Conservation (phyloP, 2,113 vertebrate genomes). For the Raphicerus campestris region DNA sequence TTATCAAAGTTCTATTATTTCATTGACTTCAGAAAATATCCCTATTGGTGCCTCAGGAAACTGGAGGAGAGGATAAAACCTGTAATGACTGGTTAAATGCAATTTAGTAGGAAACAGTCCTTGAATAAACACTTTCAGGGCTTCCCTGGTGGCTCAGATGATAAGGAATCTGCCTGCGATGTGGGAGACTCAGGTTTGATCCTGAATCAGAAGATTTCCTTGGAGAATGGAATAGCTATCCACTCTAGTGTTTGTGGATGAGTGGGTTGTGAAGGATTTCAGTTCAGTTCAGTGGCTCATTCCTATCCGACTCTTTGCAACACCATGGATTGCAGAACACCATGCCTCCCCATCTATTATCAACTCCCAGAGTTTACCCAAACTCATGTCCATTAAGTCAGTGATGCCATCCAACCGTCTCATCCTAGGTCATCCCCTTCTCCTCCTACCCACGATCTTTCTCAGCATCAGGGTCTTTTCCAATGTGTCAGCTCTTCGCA, state of each 20-base stretch:
- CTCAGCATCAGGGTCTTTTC: background rate
- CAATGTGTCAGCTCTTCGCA: background rate
- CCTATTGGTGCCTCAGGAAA: background rate
- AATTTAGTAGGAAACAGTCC: background rate
- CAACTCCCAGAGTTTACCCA: background rate
- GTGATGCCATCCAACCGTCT: background rate
- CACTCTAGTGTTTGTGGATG: background rate
- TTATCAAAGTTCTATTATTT: background rate
- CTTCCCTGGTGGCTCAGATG: background rate
- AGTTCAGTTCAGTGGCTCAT: background rate
- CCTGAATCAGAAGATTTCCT: background rate
- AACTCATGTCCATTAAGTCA: background rate
- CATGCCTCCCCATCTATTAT: background rate
- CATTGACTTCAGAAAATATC: background rate
- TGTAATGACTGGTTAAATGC: background rate
- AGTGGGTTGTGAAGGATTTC: background rate
- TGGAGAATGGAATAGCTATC: background rate
- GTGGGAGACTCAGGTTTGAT: background rate
- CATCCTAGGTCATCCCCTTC: accelerated
- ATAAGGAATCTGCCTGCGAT: background rate
- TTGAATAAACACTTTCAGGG: background rate
- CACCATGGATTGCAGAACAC: background rate
- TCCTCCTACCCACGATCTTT: accelerated
- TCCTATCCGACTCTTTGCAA: background rate
- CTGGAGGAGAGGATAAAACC: background rate